phyloP scores from a whole-genome alignment of 2,113 vertebrate genomes.

The Lonchura striata region DNA sequence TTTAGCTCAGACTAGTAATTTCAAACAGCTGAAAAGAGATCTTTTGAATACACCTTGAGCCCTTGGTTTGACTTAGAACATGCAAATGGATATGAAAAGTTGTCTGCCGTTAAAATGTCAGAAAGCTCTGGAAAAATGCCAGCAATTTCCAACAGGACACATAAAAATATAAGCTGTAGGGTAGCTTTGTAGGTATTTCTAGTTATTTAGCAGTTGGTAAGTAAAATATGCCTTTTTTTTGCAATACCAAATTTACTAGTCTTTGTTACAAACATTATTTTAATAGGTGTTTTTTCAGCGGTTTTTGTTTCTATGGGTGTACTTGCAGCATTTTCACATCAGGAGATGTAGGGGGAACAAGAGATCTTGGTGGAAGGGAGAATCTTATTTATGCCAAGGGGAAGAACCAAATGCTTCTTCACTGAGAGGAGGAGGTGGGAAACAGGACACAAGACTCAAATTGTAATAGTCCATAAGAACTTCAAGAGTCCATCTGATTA shows the following conservation, averaged over 20 bases:
- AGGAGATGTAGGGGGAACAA: not conserved
- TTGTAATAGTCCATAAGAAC: not conserved
- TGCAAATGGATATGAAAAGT: not conserved
- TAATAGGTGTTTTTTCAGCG: not conserved
- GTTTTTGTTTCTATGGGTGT: not conserved
- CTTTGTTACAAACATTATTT: not conserved
- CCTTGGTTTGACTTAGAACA: constrained; percentile 2
- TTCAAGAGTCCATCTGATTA: not conserved
- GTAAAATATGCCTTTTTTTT: not conserved
- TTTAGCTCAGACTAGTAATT: constrained; percentile 34
- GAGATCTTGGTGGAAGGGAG: not conserved
- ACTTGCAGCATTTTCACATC: not conserved
- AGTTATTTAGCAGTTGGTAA: not conserved
- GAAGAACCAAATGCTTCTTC: not conserved
- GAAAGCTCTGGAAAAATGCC: not conserved
- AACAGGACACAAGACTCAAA: not conserved
- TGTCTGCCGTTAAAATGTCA: not conserved
- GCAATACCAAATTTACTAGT: not conserved
- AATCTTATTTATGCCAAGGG: not conserved
- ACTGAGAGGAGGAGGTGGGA: not conserved
- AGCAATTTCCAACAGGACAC: not conserved
- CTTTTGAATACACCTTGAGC: not conserved
- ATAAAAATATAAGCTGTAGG: not conserved
- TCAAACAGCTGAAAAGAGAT: not conserved
- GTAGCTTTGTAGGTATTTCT: not conserved